Evolutionary conservation across 2,888 invertebrate species (phyloP), one percentile per base, ranked within the genome.

Genomic region (Oegoconia quadripuncta): DNA sequence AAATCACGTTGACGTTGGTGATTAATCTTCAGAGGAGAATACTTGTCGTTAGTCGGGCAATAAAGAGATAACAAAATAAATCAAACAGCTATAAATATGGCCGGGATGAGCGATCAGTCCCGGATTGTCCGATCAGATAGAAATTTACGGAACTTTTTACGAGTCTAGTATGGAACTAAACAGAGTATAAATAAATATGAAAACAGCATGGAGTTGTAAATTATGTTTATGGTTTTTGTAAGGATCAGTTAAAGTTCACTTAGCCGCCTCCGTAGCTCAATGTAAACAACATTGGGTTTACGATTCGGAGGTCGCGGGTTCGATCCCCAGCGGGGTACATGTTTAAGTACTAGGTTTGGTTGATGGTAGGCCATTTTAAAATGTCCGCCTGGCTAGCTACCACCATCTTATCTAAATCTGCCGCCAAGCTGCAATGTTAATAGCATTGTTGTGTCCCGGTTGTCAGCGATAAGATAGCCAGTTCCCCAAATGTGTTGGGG

Each of bases 11-110:
- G 86, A 84, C 84, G 72, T 62, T 62, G 66, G 83, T 81, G 80
- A 87, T 87, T 84, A 84, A 87, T 87, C 84, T 86, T 77, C 68
- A 44, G 51, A 78, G 73, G 68, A 83, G 83, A 83, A 84, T 75
- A 82, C 76, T 74, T 86, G 86, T 87, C 86, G 83, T 84, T 86
- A 84, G 79, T 58, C 69, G 49, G 63, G 81, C 82, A 82, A 84
- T 87, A 86, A 86, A 86, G 82, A 78, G 81, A 82, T 84, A 86
- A 84, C 79, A 81, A 83, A 84, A 87, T 87, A 87, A 87, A 87
- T 86, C 86, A 87, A 84, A 84, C 58, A 55, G 73, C 78, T 73
- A 82, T 87, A 84, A 87, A 84, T 84, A 84, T 71, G 61, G 63
- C 46, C 66, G 62, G 74, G 75, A 83, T 79, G 82, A 83, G 72